Evolutionary conservation across 2,113 vertebrate species (phyloP), one percentile per base, ranked within the genome.

Genomic region (Pandion haliaetus): DNA sequence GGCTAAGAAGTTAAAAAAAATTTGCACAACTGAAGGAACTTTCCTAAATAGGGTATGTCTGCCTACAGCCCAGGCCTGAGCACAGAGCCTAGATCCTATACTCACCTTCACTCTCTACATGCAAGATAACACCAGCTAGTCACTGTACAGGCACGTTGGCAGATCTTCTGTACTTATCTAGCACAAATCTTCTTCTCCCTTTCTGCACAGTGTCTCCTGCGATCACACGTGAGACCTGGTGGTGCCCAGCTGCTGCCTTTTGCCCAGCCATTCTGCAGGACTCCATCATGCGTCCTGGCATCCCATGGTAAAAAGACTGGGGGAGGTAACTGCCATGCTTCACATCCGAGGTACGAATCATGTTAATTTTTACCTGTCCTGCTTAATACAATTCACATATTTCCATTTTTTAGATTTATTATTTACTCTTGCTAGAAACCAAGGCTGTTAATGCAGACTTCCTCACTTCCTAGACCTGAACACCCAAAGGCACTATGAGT

Each of bases 171-270:
- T 66, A 13, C 12, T 63, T 66, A 34, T 29, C 34, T 61, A 42
- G 23, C 0, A 1, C 31, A 36, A 72, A 66, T 42, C 71, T 70
- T 38, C 50, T 73, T 36, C 40, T 86, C 47, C 36, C 24, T 36
- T 79, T 61, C 82, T 91, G 36, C 70, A 36, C 34, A 91, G 61
- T 15, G 10, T 49, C 52, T 92, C n/a, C 28, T 65, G 38, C 40
- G 44, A 20, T 40, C 54, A 31, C 0, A 0, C 1, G 2, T 31
- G 38, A 29, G 42, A 55, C 19, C 14, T 16, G 7, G 8, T 57
- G 42, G 14, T 44, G 44, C n/a, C 32, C 42, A 47, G 38, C 38
- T 85, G 24, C 67, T 96, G 61, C 10, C 50, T 55, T 69, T 79
- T 79, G n/a, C 23, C 44, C 36, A 49, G 61, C 26, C 14, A 1